These are phyloP conservation scores for Catharus ustulatus DNA, from an alignment of 2,797 vertebrate species.

Conservation along the genomic window DNA sequence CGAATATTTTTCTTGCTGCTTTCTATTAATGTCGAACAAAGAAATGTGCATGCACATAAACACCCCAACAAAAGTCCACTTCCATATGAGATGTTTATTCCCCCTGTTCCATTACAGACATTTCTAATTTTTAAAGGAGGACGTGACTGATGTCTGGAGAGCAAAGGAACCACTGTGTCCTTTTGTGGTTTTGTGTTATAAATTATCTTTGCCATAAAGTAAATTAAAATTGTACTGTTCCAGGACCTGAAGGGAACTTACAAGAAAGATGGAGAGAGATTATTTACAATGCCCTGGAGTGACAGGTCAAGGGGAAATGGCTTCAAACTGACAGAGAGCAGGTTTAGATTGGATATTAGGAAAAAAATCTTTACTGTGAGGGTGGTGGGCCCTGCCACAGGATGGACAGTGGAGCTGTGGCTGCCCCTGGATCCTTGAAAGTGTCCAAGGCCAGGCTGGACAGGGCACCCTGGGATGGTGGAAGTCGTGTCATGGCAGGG, in stretches of 20 bases:
- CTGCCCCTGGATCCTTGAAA: background rate
- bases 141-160: background rate
- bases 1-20: background rate
- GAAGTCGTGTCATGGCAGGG: background rate
- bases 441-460: background rate
- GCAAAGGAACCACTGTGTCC: background rate
- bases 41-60: background rate
- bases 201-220: constrained; percentile 3
- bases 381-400: accelerated
- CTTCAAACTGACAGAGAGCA: background rate
- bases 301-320: background rate
- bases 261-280: background rate
- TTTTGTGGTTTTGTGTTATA: background rate
- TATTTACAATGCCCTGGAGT: background rate
- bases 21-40: background rate
- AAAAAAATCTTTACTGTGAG: background rate
- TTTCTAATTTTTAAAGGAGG: constrained; percentile 10
- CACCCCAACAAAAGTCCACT: background rate
- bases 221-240: background rate
- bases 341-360: background rate
- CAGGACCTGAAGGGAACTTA: background rate
- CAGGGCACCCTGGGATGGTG: background rate
- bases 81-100: background rate
- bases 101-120: background rate
- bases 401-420: accelerated